These are phyloP conservation scores for Notechis scutatus DNA, from an alignment of 2,113 vertebrate species.

Conservation along the genomic window DNA sequence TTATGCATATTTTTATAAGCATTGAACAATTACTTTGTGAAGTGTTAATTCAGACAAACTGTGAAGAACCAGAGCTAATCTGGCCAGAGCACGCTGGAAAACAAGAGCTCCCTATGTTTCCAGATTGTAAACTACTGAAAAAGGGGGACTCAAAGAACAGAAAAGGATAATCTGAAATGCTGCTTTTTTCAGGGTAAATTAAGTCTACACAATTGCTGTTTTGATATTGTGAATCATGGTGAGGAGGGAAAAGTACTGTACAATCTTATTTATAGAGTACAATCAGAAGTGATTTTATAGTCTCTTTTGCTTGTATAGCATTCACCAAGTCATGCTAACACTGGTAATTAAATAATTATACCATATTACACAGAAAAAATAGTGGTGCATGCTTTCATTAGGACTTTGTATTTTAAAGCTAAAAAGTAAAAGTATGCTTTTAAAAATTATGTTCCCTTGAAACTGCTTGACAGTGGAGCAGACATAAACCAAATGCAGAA, in stretches of 20 bases:
- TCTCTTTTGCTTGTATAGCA: constrained; percentile 72
- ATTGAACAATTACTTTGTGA: constrained; percentile 57
- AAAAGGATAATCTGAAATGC: constrained; percentile 75
- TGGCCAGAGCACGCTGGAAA: constrained; percentile 69
- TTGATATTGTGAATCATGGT: constrained; percentile 72
- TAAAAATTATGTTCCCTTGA: constrained; percentile 55
- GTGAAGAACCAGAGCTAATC: constrained; percentile 68
- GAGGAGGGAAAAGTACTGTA: constrained; percentile 60
- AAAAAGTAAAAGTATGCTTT: constrained; percentile 65
- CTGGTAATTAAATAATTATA: constrained; percentile 72
- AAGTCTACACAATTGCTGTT: constrained; percentile 69
- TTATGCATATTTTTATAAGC: constrained; percentile 49
- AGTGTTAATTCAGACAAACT: constrained; percentile 69
- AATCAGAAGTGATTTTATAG: constrained; percentile 68
- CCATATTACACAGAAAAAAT: constrained; percentile 57
- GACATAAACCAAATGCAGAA: constrained; percentile 64
- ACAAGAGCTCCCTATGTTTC: constrained; percentile 71
- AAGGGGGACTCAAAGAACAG: constrained; percentile 48
- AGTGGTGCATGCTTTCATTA: constrained; percentile 76
- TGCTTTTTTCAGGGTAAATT: constrained; percentile 84
- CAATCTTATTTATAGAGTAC: constrained; percentile 67
- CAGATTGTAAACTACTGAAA: constrained; percentile 70
- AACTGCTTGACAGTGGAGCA: constrained; percentile 59
- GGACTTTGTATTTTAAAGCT: constrained; percentile 65
- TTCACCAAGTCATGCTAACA: constrained; percentile 71